Evolutionary conservation across 2,113 vertebrate genomes (phyloP), one percentile per base, ranked within the genome.

Genomic region (Podocnemis expansa): DNA sequence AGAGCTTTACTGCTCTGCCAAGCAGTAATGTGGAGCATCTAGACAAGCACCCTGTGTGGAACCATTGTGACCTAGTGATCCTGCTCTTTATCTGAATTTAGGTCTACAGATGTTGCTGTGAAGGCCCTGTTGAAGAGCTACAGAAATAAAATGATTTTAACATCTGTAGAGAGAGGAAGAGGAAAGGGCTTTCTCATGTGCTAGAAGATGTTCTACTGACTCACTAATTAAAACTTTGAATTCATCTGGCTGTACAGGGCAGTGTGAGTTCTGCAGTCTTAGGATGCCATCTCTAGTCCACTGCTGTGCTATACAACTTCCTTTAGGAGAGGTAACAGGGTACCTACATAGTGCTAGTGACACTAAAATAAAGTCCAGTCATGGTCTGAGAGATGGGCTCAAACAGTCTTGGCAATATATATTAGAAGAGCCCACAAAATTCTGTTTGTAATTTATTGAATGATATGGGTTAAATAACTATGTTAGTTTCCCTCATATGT

Each of bases 261-360:
- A 14, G 41, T 5, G 1, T 78, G 56, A 43, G 5, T 12, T 0
- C 93, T 75, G 54, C 2, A 4, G 92, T 83, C 75, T 95, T 95
- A 96, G 95, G 96, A 55, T 89, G 95, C 95, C 94, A 93, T 95
- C 96, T 97, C 85, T 96, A 96, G 96, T 94, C 91, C 87, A 29
- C 63, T 3, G 0, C 56, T 5, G 85, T 52, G 91, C 89, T 82
- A 78, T 24, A 0, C 94, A 94, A 63, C 60, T 8, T 63, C 60
- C 31, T 63, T 63, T 34, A n/a, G 34, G 29, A 12, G 14, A 17
- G 31, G 58, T 63, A 63, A 63, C 31, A 34, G 58, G 58, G 31
- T 63, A 19, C 31, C 31, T 8, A 31, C 12, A 16, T 31, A 63
- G 31, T 63, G 7, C 3, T n/a, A 14, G 14, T 51, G n/a, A 21